A percentile compares a stretch with the other conserved stretches of the same genome.
These are phyloP conservation scores for Psilopogon haemacephalus DNA, from an alignment of 2,113 vertebrate genomes.

Conservation along the genomic window DNA sequence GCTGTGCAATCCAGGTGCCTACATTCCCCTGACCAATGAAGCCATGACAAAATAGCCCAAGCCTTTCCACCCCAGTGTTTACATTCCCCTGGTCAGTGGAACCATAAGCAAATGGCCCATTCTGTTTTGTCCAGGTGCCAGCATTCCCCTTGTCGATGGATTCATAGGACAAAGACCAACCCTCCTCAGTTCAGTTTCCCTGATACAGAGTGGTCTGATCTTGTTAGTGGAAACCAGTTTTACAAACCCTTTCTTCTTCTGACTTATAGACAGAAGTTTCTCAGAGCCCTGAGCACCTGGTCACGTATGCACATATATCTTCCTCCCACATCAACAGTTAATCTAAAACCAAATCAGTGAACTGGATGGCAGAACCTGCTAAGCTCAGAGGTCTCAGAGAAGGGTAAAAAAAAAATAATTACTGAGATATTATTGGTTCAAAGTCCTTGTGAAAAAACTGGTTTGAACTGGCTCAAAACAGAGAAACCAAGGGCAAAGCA, in stretches of 20 bases:
- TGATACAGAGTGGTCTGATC: not conserved
- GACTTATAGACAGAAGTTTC: not conserved
- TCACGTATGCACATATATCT: not conserved
- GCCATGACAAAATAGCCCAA: conserved; percentile 48
- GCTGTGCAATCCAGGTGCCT: conserved; percentile 47
- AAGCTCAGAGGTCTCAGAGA: not conserved
- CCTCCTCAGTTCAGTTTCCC: not conserved
- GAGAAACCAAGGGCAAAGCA: not conserved
- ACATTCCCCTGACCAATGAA: conserved; percentile 54
- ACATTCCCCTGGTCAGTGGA: conserved; percentile 54
- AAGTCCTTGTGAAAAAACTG: not conserved
- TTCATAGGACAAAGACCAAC: conserved; percentile 18
- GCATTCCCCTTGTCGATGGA: not conserved
- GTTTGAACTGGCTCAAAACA: not conserved
- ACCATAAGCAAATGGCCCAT: conserved; percentile 46
- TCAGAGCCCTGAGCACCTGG: not conserved
- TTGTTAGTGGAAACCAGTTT: not conserved
- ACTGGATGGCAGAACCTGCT: not conserved
- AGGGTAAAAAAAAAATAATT: not conserved
- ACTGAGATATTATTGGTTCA: not conserved
- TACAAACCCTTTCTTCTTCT: not conserved
- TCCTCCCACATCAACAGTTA: not conserved
- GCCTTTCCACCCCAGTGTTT: conserved; percentile 1
- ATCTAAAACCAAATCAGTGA: not conserved
- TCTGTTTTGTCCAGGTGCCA: conserved; percentile 29